Base-by-base conservation (phyloP, 2,888 invertebrate species). In the Trilocha varians region DNA sequence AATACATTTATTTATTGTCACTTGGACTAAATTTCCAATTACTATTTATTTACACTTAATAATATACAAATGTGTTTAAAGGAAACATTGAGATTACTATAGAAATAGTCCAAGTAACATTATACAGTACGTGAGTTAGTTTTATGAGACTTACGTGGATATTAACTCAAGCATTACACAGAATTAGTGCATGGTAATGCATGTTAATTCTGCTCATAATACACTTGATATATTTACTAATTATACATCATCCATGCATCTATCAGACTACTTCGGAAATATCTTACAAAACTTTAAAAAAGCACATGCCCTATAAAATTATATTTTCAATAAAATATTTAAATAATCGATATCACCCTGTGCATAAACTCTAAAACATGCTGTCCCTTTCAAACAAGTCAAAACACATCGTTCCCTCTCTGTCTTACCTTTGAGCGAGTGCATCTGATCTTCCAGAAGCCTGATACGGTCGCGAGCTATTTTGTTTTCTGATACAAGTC, bases 401-500 rank as follows among this genome's bases (percentile, higher is more conserved):
- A 25, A 25, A 25, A 25, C 3, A 9, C 25, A 25, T 9, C 11
- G 4, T 2, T 6, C 3, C 25, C 11, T 3, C n/a, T 34, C 37
- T 16, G 15, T 25, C 86, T 79, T 76, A 91, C 92, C 90, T 87
- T 91, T 94, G 33, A 94, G 74, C 57, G 93, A 92, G 46, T 95
- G 94, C 52, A 95, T 87, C 72, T 96, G 95, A 49, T 91, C 89
- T 61, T 93, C 93, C 5, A 96, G 78, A 50, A 89, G 78, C 40
- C 93, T 87, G 45, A 95, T 90, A 55, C 91, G 91, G 59, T 96
- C 95, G 44, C 92, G 87, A 35, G 95, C 90, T 13, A 88, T 78
- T 61, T 92, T 92, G 77, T 97, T 96, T 69, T 97, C 96, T 59
- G 92, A 87, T 45, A 93, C 91, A 37, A 96, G 87, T 37, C 91